Base-by-base conservation (phyloP, 2,888 invertebrate species). In the Siphonodentalium dalli region DNA sequence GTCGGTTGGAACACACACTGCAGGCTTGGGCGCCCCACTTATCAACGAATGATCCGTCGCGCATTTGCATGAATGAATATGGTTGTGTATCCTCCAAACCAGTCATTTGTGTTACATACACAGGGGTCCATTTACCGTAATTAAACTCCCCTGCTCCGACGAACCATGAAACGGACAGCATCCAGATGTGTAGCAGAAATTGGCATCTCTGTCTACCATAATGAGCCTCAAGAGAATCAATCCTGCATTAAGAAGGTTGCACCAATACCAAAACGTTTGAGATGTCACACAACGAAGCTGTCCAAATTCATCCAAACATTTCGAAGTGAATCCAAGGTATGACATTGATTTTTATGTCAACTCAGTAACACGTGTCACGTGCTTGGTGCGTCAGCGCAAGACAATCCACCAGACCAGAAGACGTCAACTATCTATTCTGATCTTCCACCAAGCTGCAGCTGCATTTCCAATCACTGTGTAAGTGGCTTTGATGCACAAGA, bases 21-120 rank as follows among this genome's bases (percentile, higher is more conserved):
- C n/a, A n/a, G n/a, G n/a, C n/a, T n/a, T n/a, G n/a, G n/a, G n/a
- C n/a, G n/a, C n/a, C n/a, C n/a, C n/a, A n/a, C n/a, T n/a, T n/a
- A n/a, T n/a, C n/a, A n/a, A n/a, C n/a, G n/a, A n/a, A n/a, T n/a
- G n/a, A n/a, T n/a, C n/a, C n/a, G n/a, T n/a, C n/a, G n/a, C n/a
- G n/a, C n/a, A n/a, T n/a, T n/a, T n/a, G n/a, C n/a, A n/a, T n/a
- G n/a, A n/a, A n/a, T n/a, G n/a, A n/a, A n/a, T n/a, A n/a, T n/a
- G n/a, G n/a, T n/a, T n/a, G n/a, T n/a, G n/a, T n/a, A n/a, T n/a
- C n/a, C n/a, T n/a, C n/a, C n/a, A n/a, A n/a, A n/a, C n/a, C n/a
- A n/a, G n/a, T n/a, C 46, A 46, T 46, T 18, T 46, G 38, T 18
- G 38, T 27, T 13, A 46, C n/a, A 21, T 46, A 46, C 37, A 39